phyloP scores from a whole-genome alignment of 2,888 invertebrate species.

The Bruchidius siliquastri region DNA sequence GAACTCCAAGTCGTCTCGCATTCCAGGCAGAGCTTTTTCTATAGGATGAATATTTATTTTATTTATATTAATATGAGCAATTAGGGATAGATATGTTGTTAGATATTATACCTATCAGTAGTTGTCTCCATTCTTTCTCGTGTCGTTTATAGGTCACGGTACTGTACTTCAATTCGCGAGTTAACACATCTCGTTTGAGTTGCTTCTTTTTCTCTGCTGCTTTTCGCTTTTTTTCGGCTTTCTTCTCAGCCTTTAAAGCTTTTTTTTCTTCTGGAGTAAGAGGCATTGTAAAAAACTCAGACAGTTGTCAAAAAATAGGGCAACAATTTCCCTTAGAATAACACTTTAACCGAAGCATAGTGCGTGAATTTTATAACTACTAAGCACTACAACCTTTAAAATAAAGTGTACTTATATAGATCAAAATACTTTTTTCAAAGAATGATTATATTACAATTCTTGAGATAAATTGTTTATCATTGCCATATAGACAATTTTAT shows the following conservation, averaged over 20 bases:
- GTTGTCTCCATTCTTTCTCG: slow-evolving; percentile 44
- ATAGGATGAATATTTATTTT: too few relatives aligned
- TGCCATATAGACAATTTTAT: too few relatives aligned
- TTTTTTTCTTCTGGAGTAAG: slow-evolving; percentile 29
- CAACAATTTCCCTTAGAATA: too few relatives aligned
- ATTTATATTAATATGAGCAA: too few relatives aligned
- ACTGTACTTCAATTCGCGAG: slow-evolving; percentile 43
- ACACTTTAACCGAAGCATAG: too few relatives aligned
- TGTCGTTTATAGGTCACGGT: slow-evolving; percentile 35
- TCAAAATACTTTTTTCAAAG: too few relatives aligned
- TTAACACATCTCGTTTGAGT: slow-evolving; percentile 37
- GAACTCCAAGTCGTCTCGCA: slow-evolving; percentile 43
- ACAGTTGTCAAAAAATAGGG: not conserved
- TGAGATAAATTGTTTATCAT: too few relatives aligned
- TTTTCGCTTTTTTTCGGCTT: slow-evolving; percentile 29
- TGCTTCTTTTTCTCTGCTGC: slow-evolving; percentile 32
- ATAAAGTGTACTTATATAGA: too few relatives aligned
- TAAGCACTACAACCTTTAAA: too few relatives aligned
- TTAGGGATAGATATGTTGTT: too few relatives aligned
- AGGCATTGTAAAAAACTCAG: slow-evolving; percentile 2
- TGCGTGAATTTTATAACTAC: too few relatives aligned
- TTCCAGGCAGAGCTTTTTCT: slow-evolving; percentile 41
- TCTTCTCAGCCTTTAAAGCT: slow-evolving; percentile 24
- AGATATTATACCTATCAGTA: slow-evolving; percentile 12
- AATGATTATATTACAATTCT: too few relatives aligned